phyloP scores from a whole-genome alignment of 2,113 vertebrate genomes.

The Cyanistes caeruleus region DNA sequence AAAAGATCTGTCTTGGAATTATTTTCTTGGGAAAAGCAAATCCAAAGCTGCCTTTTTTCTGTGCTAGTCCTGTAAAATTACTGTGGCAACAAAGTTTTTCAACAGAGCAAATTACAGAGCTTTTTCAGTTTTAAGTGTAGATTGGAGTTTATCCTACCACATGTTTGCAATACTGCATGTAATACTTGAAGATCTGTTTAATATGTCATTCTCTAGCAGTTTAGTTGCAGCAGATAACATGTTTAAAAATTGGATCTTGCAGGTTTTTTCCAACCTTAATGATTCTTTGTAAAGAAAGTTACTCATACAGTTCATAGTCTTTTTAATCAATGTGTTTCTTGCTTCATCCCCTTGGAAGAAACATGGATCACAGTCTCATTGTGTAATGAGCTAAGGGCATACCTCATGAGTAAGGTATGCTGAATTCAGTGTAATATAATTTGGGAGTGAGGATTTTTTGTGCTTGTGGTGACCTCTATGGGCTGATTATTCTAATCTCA shows the following conservation, averaged over 20 bases:
- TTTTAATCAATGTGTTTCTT: not conserved
- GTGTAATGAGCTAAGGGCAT: not conserved
- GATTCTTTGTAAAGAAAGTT: not conserved
- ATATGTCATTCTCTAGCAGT: not conserved
- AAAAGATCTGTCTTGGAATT: not conserved
- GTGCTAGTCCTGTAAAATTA: not conserved
- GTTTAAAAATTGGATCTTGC: not conserved
- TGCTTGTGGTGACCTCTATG: not conserved
- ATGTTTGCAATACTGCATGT: rapidly evolving
- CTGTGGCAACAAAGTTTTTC: not conserved
- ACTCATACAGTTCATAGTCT: not conserved
- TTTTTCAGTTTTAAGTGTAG: not conserved
- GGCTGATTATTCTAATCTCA: not conserved
- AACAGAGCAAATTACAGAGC: not conserved
- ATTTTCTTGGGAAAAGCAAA: not conserved
- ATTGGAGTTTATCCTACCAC: not conserved
- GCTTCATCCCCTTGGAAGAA: not conserved
- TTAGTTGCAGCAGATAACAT: not conserved
- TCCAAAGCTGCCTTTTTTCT: not conserved
- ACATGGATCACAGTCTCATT: not conserved
- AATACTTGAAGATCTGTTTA: not conserved
- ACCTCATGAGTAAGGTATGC: not conserved
- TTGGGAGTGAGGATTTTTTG: not conserved
- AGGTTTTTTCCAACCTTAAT: not conserved
- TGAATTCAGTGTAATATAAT: not conserved